phyloP scores from a whole-genome alignment of 1,140 invertebrate genomes.

The Chironomus tepperi region DNA sequence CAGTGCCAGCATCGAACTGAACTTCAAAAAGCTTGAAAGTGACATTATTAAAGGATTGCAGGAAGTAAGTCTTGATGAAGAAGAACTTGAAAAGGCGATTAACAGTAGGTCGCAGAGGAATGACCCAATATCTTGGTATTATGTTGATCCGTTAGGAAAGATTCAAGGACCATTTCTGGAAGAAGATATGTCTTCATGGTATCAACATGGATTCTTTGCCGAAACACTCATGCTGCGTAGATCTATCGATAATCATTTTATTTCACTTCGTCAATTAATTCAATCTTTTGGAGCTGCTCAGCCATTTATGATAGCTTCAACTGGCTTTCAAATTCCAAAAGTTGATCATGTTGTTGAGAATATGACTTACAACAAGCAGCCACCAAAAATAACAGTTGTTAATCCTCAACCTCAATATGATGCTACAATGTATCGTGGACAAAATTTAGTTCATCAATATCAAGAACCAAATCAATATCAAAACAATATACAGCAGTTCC shows the following conservation, averaged over 20 bases:
- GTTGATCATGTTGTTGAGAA: not conserved
- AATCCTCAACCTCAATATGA: not conserved
- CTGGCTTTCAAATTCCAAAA: not conserved
- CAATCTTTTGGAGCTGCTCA: slow-evolving; percentile 63
- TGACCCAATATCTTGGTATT: slow-evolving; percentile 52
- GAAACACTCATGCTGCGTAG: slow-evolving; percentile 68
- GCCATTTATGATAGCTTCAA: slow-evolving; percentile 50
- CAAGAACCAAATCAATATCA: not conserved
- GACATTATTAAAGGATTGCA: too few relatives aligned
- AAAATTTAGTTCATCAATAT: not conserved
- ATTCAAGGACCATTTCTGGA: slow-evolving; percentile 79
- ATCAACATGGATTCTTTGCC: slow-evolving; percentile 78
- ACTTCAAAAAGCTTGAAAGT: too few relatives aligned
- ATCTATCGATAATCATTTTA: slow-evolving; percentile 69
- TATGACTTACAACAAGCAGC: too few relatives aligned
- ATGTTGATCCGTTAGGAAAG: slow-evolving; percentile 70
- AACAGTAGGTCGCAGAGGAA: too few relatives aligned
- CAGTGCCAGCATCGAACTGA: too few relatives aligned
- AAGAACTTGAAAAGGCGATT: too few relatives aligned
- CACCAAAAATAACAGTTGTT: not conserved
- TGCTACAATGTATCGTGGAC: not conserved
- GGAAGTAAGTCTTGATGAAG: too few relatives aligned
- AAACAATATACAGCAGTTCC: too few relatives aligned
- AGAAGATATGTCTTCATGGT: slow-evolving; percentile 89
- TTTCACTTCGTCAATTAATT: slow-evolving; percentile 70